Conservation (phyloP, 2,797 vertebrate genomes). For the Onychomys arenicola region DNA sequence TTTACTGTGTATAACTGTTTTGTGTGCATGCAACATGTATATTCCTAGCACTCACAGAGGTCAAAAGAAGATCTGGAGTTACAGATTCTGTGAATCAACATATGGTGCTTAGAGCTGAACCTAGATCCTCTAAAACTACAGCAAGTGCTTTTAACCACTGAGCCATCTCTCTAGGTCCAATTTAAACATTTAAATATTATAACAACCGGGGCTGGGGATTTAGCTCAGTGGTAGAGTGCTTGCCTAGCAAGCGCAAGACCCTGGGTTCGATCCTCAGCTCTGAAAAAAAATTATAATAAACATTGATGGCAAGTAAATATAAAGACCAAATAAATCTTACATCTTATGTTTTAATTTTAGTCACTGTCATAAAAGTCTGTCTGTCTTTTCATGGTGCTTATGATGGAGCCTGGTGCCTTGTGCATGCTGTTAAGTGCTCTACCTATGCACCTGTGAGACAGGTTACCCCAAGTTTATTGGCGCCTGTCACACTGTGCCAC, state of each 20-base stretch:
- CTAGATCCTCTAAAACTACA: neutral
- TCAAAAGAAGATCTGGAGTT: neutral
- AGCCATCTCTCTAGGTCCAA: neutral
- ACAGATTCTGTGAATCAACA: neutral
- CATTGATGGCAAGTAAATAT: constrained; percentile 85
- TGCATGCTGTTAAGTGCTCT: neutral
- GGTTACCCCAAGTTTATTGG: constrained; percentile 96
- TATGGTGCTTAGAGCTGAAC: neutral
- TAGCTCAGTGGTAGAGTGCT: no score
- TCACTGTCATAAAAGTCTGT: constrained; percentile 68
- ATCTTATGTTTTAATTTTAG: constrained; percentile 66
- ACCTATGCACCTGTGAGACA: constrained; percentile 71
- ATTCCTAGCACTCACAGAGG: neutral
- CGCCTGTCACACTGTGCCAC: constrained; percentile 93
- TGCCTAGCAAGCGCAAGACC: no score
- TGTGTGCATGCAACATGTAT: neutral
- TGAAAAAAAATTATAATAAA: constrained; percentile 74
- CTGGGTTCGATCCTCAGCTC: no score
- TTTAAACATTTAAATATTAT: neutral
- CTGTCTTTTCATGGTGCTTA: neutral
- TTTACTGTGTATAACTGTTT: neutral
- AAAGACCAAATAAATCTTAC: constrained; percentile 69
- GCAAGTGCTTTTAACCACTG: neutral
- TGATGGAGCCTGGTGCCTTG: neutral
- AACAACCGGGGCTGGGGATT: no score